Evolutionary conservation across 2,888 invertebrate species (phyloP).

Genomic region (Macrosiphum euphorbiae): DNA sequence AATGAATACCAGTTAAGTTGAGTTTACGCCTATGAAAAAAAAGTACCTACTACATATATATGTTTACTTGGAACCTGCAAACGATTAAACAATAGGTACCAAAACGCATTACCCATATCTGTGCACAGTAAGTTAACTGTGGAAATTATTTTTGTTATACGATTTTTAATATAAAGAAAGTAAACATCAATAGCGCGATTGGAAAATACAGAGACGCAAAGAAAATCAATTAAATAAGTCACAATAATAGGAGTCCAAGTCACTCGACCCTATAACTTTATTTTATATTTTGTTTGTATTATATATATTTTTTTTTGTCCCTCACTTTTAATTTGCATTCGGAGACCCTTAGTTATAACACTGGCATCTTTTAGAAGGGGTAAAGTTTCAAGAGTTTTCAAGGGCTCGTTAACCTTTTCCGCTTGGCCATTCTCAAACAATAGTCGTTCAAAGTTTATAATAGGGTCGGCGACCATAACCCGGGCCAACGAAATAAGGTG

Average conservation of each 20-base stretch:
- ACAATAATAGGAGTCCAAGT: constrained; percentile 4
- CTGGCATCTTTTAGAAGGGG: constrained; percentile 25
- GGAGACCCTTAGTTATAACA: constrained; percentile 48
- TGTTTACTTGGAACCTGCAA: neutral
- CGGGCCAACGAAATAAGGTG: constrained; percentile 31
- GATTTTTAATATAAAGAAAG: neutral
- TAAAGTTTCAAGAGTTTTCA: constrained; percentile 57
- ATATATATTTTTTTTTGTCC: neutral
- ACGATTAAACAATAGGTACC: neutral
- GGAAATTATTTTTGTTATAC: neutral
- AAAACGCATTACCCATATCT: neutral
- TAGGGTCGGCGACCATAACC: constrained; percentile 21
- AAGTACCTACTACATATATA: neutral
- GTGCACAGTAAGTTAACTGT: neutral
- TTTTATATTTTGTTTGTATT: constrained; percentile 28
- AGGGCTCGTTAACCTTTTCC: constrained; percentile 61
- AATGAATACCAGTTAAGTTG: neutral
- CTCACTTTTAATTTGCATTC: constrained; percentile 47
- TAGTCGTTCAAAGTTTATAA: constrained; percentile 54
- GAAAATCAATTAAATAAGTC: constrained; percentile 19
- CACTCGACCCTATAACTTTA: neutral
- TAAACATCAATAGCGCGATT: neutral
- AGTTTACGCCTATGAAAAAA: neutral
- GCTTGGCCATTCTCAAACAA: constrained; percentile 55
- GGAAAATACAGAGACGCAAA: neutral